Base-by-base conservation (phyloP, 1,140 invertebrate species). In the Tigriopus japonicus region DNA sequence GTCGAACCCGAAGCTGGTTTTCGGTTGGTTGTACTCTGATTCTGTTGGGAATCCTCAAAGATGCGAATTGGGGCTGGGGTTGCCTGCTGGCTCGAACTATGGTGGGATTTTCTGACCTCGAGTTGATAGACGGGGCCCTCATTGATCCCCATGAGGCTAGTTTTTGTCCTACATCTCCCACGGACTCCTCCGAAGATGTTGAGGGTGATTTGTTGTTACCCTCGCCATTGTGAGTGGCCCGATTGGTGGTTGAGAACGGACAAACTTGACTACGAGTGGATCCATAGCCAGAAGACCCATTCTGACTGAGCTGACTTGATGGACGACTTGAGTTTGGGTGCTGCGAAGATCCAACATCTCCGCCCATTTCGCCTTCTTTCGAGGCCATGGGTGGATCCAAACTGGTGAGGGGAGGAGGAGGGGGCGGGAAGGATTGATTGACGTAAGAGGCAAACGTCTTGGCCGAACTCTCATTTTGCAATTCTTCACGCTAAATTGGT, bases 241-340 rank as follows among this genome's bases (percentile, higher is more conserved):
- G 45, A 49, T 49, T 49, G 45, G 45, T 17, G 45, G 3, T 49
- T 15, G n/a, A 15, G 21, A 49, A 49, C 6, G 45, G 45, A 10
- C 45, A 15, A 15, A 49, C 45, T 49, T 49, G 77, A 66, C 77
- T 78, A 49, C 75, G 71, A 42, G 78, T 77, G 21, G 78, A 79
- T 56, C 78, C 78, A 68, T 80, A 80, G 19, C 79, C 79, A 52
- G 78, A 78, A 62, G 72, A 75, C 35, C 69, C 71, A 69, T 77
- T 68, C 64, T 72, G 68, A 71, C 74, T 74, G 68, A 73, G 68
- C 67, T 75, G 69, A 67, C 73, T 75, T 6, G 73, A 67, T 9
- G 74, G 74, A 40, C 73, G 67, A 64, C 68, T 68, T 43, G 55
- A 42, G 59, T 62, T 59, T 35, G 28, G 28, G 28, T 35, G 28